Percentiles rank a stretch among this genome's conserved stretches.
Conservation (phyloP, 2,113 vertebrate genomes). For the Carassius carassius region DNA sequence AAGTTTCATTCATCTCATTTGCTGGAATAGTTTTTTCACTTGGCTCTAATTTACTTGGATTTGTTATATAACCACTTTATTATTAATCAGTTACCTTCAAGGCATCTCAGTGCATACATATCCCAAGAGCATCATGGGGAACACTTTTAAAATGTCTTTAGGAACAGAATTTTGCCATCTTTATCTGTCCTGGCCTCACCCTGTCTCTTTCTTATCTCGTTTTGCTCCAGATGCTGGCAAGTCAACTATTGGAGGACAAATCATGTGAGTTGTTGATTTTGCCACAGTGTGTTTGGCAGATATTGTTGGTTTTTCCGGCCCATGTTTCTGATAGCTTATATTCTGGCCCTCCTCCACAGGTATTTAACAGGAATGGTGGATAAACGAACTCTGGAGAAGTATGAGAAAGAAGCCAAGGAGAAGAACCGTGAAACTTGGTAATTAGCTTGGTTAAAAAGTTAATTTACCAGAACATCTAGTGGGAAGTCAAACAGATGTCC, state of each 20-base stretch:
- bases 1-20: neutral
- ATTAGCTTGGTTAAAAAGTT: neutral
- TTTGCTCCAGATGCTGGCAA: conserved; percentile 83
- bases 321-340: neutral
- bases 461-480: neutral
- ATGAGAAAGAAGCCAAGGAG: conserved; percentile 92
- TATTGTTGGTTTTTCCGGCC: neutral
- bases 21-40: neutral
- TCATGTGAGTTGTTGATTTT: conserved; percentile 80
- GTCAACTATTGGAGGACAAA: conserved; percentile 91
- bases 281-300: neutral
- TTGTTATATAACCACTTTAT: neutral
- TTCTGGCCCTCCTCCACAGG: conserved; percentile 66
- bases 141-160: neutral
- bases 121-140: neutral
- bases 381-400: conserved; percentile 91
- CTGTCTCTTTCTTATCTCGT: conserved; percentile 22
- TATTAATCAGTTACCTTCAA: neutral
- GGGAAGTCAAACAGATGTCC: neutral
- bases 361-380: conserved; percentile 93
- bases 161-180: neutral
- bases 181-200: conserved; percentile 41
- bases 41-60: neutral
- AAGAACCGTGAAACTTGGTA: conserved; percentile 95
- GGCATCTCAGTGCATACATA: neutral